Conservation (phyloP, 53 echinoderm and acorn worm genomes). For the Holothuria leucospilota region DNA sequence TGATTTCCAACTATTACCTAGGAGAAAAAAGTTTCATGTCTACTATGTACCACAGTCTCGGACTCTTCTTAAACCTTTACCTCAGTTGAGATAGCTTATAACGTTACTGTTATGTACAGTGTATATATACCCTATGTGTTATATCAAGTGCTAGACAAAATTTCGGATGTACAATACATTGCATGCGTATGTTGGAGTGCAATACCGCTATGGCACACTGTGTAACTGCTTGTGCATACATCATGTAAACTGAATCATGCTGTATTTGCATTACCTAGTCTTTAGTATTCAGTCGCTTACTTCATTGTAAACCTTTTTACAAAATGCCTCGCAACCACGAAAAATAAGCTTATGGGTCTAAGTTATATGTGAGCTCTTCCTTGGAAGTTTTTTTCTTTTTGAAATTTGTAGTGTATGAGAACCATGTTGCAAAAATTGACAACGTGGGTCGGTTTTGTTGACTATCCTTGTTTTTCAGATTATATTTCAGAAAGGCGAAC, state of each 20-base stretch:
- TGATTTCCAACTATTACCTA: background rate
- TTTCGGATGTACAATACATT: background rate
- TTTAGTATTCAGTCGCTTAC: constrained; percentile 1
- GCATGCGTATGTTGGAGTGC: background rate
- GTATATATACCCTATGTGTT: background rate
- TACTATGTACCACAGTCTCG: no score
- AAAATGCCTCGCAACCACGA: background rate
- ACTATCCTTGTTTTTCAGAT: no score
- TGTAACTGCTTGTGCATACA: background rate
- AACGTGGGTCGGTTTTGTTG: no score
- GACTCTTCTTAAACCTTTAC: no score
- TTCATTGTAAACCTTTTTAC: background rate
- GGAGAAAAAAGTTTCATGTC: no score
- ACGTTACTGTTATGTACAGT: background rate
- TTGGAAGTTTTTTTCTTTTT: background rate
- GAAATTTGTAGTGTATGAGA: background rate
- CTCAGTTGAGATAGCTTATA: no score
- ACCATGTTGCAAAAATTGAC: no score
- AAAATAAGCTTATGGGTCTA: background rate
- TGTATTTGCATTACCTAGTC: constrained; percentile 24
- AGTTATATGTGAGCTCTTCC: background rate
- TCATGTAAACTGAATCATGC: constrained; percentile 35
- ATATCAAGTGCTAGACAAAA: no score
- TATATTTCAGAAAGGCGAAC: no score
- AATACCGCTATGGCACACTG: background rate